Base-by-base conservation (phyloP, 2,797 vertebrate genomes). In the Myotis myotis region DNA sequence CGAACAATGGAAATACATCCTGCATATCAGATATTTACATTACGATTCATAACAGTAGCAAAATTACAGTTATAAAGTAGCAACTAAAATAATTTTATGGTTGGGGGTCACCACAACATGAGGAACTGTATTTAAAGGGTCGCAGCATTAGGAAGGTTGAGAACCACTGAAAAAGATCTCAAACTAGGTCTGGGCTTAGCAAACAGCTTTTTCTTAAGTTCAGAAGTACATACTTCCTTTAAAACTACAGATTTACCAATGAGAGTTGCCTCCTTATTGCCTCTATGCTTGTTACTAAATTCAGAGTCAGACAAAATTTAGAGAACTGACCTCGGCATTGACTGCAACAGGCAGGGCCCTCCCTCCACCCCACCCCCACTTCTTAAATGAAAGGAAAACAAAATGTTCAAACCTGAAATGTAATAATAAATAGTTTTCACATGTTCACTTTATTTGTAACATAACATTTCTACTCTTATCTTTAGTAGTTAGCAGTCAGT, bases 241-340 rank as follows among this genome's bases (percentile, higher is more conserved):
- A 33, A 25, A 83, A 87, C 23, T 81, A 28, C 36, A 72, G 49
- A 81, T 75, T 88, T 93, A 72, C n/a, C 8, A 55, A 20, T 72
- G 23, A 66, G 57, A 80, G 53, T 8, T 91, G 22, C 2, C 74
- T 25, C 75, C 41, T 62, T 28, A 92, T 6, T 91, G 4, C 87
- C 62, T 89, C 55, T 55, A 30, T 2, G 1, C 28, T 87, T 49
- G 71, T 95, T 87, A 92, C 64, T 94, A 95, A 96, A 41, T 72
- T 95, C 95, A 96, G 79, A 95, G 47, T 88, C 64, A 95, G 74
- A 95, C 25, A 96, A 96, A 97, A 93, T 64, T 85, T 55, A 41
- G 33, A 95, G 16, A 55, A 91, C 19, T 60, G 33, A 93, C 57
- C 75, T 92, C 76, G 30, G 64, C 30, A 81, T 72, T 82, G 87